Percentiles rank a stretch among this genome's conserved stretches.
Evolutionary conservation across 2,113 vertebrate species (phyloP).

Genomic region (Sturnira hondurensis): DNA sequence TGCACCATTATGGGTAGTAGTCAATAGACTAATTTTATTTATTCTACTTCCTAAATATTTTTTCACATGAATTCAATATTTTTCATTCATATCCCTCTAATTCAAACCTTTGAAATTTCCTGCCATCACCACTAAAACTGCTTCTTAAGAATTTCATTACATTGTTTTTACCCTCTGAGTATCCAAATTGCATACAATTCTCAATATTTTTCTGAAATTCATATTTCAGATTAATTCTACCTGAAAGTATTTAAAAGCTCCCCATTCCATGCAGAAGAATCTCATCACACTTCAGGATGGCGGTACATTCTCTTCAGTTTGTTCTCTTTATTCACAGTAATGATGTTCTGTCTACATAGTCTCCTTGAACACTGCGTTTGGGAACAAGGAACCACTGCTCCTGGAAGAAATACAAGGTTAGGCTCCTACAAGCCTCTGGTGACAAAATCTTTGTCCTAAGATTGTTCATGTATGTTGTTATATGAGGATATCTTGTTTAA

Average conservation of each 20-base stretch:
- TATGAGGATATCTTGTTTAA: neutral
- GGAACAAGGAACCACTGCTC: neutral
- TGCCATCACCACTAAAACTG: neutral
- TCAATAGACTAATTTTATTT: neutral
- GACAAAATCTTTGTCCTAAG: neutral
- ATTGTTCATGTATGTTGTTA: neutral
- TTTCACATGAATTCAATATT: neutral
- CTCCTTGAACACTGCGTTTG: too few species aligned
- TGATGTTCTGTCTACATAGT: neutral
- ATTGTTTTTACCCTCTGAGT: neutral
- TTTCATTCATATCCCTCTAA: neutral
- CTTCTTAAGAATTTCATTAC: neutral
- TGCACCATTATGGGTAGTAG: neutral
- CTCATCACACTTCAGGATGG: neutral
- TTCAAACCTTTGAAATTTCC: neutral
- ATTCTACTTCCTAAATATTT: neutral
- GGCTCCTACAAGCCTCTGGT: neutral
- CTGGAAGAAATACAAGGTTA: neutral
- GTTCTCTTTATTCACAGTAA: neutral
- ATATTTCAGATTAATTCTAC: neutral
- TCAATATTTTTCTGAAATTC: neutral
- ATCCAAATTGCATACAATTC: neutral
- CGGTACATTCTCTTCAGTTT: neutral
- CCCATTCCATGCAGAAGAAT: neutral
- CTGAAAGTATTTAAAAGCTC: neutral